These are phyloP conservation scores for Sinocyclocheilus maitianheensis DNA, from an alignment of 2,113 vertebrate genomes.

Conservation along the genomic window DNA sequence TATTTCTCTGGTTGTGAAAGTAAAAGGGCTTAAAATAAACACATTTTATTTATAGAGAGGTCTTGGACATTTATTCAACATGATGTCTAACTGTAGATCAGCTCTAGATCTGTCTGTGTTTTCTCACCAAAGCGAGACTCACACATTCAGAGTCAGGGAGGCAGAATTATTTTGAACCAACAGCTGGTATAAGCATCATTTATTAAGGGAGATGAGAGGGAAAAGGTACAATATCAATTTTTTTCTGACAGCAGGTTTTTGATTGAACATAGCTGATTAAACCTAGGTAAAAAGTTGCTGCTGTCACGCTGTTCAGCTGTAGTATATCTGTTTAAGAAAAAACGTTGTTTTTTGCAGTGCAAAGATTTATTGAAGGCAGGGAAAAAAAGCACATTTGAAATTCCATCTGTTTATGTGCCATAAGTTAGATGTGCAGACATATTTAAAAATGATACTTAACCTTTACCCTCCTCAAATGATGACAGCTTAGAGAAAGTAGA, in stretches of 20 bases:
- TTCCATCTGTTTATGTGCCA: conserved; percentile 12
- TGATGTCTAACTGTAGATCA: conserved; percentile 43
- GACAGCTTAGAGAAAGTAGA: neutral
- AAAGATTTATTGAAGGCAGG: neutral
- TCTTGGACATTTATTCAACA: conserved; percentile 49
- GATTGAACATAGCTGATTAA: conserved; percentile 18
- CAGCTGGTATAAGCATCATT: conserved; percentile 31
- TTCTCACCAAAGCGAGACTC: conserved; percentile 41
- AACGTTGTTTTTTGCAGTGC: neutral
- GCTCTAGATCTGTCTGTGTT: conserved; percentile 17
- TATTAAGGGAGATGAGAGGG: neutral
- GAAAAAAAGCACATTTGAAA: neutral
- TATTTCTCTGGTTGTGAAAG: neutral
- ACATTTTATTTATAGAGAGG: conserved; percentile 36
- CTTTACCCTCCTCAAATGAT: neutral
- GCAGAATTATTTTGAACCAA: conserved; percentile 34
- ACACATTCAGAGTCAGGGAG: conserved; percentile 38
- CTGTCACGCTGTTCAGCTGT: neutral
- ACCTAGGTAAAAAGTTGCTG: neutral
- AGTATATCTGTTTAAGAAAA: conserved; percentile 1
- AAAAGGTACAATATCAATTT: neutral
- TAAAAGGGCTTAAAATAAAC: conserved; percentile 29
- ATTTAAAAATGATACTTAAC: conserved; percentile 16
- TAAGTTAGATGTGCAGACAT: neutral
- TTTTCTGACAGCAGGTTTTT: conserved; percentile 25